These are phyloP conservation scores for Chloropsis cyanopogon DNA, from an alignment of 2,113 vertebrate genomes.

Conservation along the genomic window DNA sequence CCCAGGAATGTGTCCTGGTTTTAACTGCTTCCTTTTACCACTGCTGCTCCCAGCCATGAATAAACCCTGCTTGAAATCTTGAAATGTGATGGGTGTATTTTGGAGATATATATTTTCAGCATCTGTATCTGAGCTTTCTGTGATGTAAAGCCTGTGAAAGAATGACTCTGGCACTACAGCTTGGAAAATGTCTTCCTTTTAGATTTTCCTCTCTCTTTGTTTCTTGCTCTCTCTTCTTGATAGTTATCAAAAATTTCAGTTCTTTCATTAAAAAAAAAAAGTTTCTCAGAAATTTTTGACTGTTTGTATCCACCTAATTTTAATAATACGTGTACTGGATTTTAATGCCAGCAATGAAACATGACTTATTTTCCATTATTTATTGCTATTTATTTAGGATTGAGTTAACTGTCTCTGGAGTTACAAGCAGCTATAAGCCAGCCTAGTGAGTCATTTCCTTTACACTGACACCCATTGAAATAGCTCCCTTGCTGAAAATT, in stretches of 20 bases:
- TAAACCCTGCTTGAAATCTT: constrained; percentile 20
- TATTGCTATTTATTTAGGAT: constrained; percentile 17
- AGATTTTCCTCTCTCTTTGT: neutral
- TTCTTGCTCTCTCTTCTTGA: neutral
- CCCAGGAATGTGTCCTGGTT: constrained; percentile 38
- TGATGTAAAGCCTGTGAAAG: neutral
- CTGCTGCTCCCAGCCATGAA: neutral
- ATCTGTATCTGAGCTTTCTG: constrained; percentile 2
- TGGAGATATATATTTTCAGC: neutral
- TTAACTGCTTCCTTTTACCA: constrained; percentile 27
- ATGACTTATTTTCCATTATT: constrained; percentile 13
- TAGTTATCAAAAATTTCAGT: neutral
- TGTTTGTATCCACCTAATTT: neutral
- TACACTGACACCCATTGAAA: constrained; percentile 27
- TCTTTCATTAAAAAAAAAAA: neutral
- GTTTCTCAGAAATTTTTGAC: neutral
- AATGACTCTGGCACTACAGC: neutral
- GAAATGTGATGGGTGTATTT: constrained; percentile 20
- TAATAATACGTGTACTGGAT: neutral
- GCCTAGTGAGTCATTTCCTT: constrained; percentile 56
- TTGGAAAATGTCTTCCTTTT: neutral
- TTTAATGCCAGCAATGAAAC: neutral
- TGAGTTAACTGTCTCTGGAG: constrained; percentile 12
- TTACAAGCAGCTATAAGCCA: constrained; percentile 16
- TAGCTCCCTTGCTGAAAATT: constrained; percentile 9